Evolutionary conservation across 2,888 invertebrate species (phyloP), one percentile per base, ranked within the genome.

Genomic region (Creontiades dilutus): DNA sequence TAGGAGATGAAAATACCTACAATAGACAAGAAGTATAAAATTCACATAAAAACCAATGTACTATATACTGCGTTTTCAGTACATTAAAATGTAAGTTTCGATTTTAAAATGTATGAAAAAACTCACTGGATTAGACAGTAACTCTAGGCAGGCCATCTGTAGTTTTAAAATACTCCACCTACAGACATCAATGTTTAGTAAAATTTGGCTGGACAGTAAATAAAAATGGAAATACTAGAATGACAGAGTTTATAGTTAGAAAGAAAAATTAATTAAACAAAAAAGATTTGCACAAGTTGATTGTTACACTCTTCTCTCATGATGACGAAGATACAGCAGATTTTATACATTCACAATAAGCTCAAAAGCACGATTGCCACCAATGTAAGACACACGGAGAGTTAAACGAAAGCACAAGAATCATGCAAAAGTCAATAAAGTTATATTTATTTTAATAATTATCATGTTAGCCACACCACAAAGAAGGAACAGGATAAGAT

Each of bases 131-230:
- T 82, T 90, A 91, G 90, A 91, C 90, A 76, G 91, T 90, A 75
- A 91, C 90, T 91, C 90, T 91, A 89, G 91, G 91, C 81, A 91
- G 91, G 68, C 90, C 91, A 90, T 91, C 91, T 46, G 90, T 80
- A 46, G 90, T 84, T 90, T 90, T 90, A 90, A 90, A 91, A 90
- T 88, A 89, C 90, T 91, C 91, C 91, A 91, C 90, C 90, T 90
- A 87, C 52, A 80, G 55, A 88, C 76, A 82, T 82, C 48, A 48
- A 82, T 52, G n/a, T 82, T 19, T 11, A 23, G 82, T 47, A 52
- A 16, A 82, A 82, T 23, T 52, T 82, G 46, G 23, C 16, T 46
- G 28, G 78, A 78, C 5, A 78, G 46, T 46, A 47, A 78, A 37
- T 2, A 37, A 37, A 37, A 78, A 46, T 16, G 19, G 16, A 86